Evolutionary conservation across 2,888 invertebrate species (phyloP).

Genomic region (Villa cingulata): DNA sequence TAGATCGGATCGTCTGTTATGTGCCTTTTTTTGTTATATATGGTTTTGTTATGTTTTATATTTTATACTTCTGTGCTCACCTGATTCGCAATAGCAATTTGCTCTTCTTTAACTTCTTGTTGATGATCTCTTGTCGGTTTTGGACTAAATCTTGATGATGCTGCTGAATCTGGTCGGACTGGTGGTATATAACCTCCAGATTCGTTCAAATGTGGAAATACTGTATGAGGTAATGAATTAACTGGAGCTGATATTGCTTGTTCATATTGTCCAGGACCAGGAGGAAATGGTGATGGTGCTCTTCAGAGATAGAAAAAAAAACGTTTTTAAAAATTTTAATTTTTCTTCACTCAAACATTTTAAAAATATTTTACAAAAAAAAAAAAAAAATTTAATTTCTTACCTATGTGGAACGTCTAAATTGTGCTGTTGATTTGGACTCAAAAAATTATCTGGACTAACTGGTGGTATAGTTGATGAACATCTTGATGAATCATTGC

Average conservation of each 20-base stretch:
- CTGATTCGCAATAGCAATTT: conserved; percentile 33
- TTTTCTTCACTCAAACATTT: too few relatives aligned
- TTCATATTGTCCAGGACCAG: conserved; percentile 38
- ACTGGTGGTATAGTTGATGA: conserved; percentile 33
- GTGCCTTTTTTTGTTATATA: too few relatives aligned
- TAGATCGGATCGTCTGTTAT: too few relatives aligned
- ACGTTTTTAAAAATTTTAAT: too few relatives aligned
- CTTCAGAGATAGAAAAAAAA: too few relatives aligned
- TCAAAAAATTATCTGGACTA: conserved; percentile 16
- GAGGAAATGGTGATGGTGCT: conserved; percentile 42
- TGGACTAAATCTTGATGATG: conserved; percentile 28
- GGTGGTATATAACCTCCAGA: conserved; percentile 35
- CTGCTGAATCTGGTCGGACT: conserved; percentile 18
- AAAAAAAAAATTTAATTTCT: too few relatives aligned
- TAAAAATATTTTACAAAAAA: too few relatives aligned
- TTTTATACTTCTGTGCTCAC: conserved; percentile 19
- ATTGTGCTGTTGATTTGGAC: conserved; percentile 9
- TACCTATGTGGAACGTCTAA: conserved; percentile 40
- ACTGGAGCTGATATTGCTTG: conserved; percentile 30
- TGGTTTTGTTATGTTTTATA: too few relatives aligned
- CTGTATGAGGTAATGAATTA: conserved; percentile 39
- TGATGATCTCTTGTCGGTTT: conserved; percentile 36
- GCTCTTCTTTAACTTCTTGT: conserved; percentile 34
- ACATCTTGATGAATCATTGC: conserved; percentile 39
- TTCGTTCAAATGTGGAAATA: conserved; percentile 37